Conservation (phyloP, 2,888 invertebrate species). For the Drosophila gaucha region DNA sequence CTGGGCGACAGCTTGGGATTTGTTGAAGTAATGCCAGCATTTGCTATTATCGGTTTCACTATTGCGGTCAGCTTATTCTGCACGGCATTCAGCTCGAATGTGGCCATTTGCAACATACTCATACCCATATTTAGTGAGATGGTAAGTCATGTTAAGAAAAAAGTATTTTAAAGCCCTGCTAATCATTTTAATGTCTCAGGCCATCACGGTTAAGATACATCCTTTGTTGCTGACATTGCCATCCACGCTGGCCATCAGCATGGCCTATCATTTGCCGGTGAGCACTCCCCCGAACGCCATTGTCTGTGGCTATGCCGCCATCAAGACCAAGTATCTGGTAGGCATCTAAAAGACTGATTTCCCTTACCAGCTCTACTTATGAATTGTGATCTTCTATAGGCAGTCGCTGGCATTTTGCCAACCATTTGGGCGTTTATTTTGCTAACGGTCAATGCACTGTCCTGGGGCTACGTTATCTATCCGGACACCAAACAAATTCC, state of each 20-base stretch:
- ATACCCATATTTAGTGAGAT: conserved; percentile 92
- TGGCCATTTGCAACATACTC: conserved; percentile 94
- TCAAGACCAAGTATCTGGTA: conserved; percentile 91
- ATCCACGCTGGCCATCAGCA: conserved; percentile 92
- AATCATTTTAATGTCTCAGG: conserved; percentile 84
- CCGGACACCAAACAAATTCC: conserved; percentile 26
- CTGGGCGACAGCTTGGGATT: conserved; percentile 89
- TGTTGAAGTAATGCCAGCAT: conserved; percentile 86
- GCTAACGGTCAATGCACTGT: conserved; percentile 26
- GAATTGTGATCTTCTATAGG: conserved; percentile 27
- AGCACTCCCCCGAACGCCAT: conserved; percentile 98
- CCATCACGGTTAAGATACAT: conserved; percentile 89
- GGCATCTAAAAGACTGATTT: conserved; percentile 17
- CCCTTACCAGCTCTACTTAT: not conserved
- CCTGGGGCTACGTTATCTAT: conserved; percentile 50
- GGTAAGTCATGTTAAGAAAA: conserved; percentile 79
- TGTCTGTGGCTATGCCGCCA: conserved; percentile 91
- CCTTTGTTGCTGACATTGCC: conserved; percentile 95
- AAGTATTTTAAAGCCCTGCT: no score
- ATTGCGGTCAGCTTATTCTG: conserved; percentile 89
- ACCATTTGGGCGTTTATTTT: conserved; percentile 31
- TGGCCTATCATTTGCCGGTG: conserved; percentile 96
- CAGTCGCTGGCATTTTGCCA: conserved; percentile 53
- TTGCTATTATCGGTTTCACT: conserved; percentile 88
- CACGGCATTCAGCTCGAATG: conserved; percentile 92